Evolutionary conservation across 2,888 invertebrate genomes (phyloP).

Genomic region (Yponomeuta malinellus): DNA sequence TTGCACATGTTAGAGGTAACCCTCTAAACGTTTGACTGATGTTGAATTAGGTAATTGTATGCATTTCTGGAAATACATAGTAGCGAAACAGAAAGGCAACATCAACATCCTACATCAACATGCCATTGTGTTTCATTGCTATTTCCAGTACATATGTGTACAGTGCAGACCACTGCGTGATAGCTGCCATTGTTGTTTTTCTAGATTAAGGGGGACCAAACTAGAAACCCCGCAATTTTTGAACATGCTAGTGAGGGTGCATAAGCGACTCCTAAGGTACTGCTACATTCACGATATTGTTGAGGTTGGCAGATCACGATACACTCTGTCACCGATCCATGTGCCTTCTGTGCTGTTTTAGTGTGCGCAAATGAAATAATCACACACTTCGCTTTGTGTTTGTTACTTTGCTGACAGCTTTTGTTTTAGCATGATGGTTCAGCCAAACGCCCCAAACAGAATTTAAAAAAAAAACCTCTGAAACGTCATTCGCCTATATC

Average conservation of each 20-base stretch:
- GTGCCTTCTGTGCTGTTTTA: not conserved
- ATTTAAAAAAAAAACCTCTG: not conserved
- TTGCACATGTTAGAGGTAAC: no score
- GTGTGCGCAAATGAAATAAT: not conserved
- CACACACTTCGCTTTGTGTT: not conserved
- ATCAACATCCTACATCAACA: not conserved
- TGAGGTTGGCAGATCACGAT: not conserved
- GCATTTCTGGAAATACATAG: no score
- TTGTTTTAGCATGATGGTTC: not conserved
- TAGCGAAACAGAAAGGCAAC: no score
- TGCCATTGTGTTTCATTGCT: not conserved
- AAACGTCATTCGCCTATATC: not conserved
- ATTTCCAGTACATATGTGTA: not conserved
- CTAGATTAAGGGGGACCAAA: not conserved
- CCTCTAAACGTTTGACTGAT: no score
- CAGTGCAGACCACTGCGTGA: not conserved
- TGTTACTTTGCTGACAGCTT: not conserved
- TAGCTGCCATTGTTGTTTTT: not conserved
- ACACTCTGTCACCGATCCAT: not conserved
- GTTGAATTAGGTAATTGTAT: no score
- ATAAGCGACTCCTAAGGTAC: not conserved
- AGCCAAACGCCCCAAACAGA: not conserved
- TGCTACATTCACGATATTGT: not conserved
- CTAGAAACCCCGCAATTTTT: slow-evolving; percentile 3
- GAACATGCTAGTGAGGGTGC: slow-evolving; percentile 1